These are phyloP conservation scores for Sminthurinus aureus DNA, from an alignment of 2,888 invertebrate genomes.

Conservation along the genomic window DNA sequence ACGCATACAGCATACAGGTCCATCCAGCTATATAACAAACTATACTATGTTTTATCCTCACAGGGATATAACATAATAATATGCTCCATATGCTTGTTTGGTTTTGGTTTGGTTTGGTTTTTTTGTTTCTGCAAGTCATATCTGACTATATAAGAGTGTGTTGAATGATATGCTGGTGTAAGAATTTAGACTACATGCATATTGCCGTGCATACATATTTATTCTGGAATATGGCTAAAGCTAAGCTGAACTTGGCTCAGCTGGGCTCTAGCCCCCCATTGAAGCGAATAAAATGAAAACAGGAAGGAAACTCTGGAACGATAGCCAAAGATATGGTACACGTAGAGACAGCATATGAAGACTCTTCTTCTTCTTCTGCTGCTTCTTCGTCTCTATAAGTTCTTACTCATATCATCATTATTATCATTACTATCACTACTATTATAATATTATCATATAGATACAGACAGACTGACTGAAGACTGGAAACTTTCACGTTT, in stretches of 20 bases:
- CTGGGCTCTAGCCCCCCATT: conserved; percentile 59
- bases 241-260: conserved; percentile 2
- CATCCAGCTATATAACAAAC: background rate
- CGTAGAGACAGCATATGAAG: background rate
- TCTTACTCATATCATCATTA: conserved; percentile 2
- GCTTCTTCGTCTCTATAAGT: too few species aligned
- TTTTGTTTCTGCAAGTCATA: conserved; percentile 60
- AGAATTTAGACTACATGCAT: conserved; percentile 36
- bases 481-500: background rate
- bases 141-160: conserved; percentile 31
- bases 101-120: conserved; percentile 33
- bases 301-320: conserved; percentile 49
- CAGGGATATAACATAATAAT: background rate
- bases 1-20: background rate
- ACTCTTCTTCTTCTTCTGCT: background rate
- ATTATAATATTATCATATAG: conserved; percentile 27
- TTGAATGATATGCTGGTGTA: conserved; percentile 40
- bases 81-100: background rate
- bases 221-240: too few species aligned
- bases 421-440: conserved; percentile 6
- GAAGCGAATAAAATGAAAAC: conserved; percentile 61
- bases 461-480: background rate
- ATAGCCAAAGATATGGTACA: conserved; percentile 23
- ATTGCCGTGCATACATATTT: conserved; percentile 16
- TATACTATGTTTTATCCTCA: background rate